Evolutionary conservation across 2,113 vertebrate species (phyloP).

Genomic region (Romanogobio albipinnatus): DNA sequence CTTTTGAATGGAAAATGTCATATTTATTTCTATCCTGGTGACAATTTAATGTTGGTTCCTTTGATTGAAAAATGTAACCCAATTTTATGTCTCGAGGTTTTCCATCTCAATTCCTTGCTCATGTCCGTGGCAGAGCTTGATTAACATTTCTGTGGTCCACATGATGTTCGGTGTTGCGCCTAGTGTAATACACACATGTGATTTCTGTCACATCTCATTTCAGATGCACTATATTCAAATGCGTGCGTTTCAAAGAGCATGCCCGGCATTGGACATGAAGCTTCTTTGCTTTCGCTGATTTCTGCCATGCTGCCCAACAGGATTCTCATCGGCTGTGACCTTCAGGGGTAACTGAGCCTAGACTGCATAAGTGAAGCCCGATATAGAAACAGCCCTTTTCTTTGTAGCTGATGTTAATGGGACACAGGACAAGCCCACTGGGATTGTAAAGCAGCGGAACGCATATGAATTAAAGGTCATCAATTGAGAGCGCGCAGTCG

Average conservation of each 20-base stretch:
- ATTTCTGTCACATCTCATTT: slow-evolving; percentile 32
- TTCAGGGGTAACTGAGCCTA: slow-evolving; percentile 23
- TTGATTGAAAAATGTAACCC: not conserved
- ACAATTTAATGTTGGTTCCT: not conserved
- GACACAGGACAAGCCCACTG: slow-evolving; percentile 24
- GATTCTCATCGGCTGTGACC: slow-evolving; percentile 8
- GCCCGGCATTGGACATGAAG: not conserved
- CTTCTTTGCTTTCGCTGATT: not conserved
- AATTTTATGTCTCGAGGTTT: not conserved
- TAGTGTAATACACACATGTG: not conserved
- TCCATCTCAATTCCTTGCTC: not conserved
- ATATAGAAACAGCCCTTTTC: slow-evolving; percentile 33
- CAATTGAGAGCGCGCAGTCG: slow-evolving; percentile 7
- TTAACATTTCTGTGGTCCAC: not conserved
- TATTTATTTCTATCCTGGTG: not conserved
- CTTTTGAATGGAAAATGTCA: not conserved
- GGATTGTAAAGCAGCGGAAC: slow-evolving; percentile 26
- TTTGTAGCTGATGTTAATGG: slow-evolving; percentile 40
- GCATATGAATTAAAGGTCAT: slow-evolving; percentile 6
- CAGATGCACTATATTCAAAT: not conserved
- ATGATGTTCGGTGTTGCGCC: not conserved
- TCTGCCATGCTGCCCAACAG: slow-evolving; percentile 30
- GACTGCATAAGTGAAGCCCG: slow-evolving; percentile 14
- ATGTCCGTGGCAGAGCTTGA: not conserved
- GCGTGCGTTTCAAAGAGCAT: slow-evolving; percentile 1